Evolutionary conservation across 1,140 invertebrate species (phyloP), one percentile per base, ranked within the genome.

Genomic region (Teleopsis dalmanni): DNA sequence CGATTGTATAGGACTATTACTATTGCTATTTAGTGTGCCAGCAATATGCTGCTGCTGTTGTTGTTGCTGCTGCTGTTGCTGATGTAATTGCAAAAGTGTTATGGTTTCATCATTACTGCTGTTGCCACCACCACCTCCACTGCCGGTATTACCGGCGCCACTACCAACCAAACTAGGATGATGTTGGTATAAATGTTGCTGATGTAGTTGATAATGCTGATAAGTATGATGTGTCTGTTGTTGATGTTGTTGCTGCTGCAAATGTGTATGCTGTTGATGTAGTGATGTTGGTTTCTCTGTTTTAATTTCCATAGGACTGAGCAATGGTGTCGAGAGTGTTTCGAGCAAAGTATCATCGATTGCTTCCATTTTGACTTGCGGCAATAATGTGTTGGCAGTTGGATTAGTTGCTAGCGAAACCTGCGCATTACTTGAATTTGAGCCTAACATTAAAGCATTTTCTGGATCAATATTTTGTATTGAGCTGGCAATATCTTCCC

Each of bases 401-500:
- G 6, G 42, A 38, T 10, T 22, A 14, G 41, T 26, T 23, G 29
- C 33, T n/a, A 19, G 16, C 35, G 46, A 8, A 16, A 34, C 33
- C 34, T 11, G 35, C 14, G 16, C 25, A 27, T 44, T 23, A 25
- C 11, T 48, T 49, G 48, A 26, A 41, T 40, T 50, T 45, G 65
- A 76, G 31, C 80, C 84, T 52, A 90, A 73, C 85, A 91, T 88
- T 62, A 88, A 84, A n/a, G 87, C 85, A 64, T 88, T 89, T 65
- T 89, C 87, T 13, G 87, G 87, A 65, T 91, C 87, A 54, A 90
- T 82, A 68, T 89, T 90, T 58, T 88, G 83, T 65, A 91, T 89
- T 57, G 85, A 88, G 60, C 85, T 87, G 37, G 87, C 83, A 64
- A 91, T 90, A 73, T 91, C 88, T 70, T 91, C 88, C 88, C 88